These are phyloP conservation scores for Elgonia sp. DNA, from an alignment of 2,888 invertebrate species.

Conservation along the genomic window DNA sequence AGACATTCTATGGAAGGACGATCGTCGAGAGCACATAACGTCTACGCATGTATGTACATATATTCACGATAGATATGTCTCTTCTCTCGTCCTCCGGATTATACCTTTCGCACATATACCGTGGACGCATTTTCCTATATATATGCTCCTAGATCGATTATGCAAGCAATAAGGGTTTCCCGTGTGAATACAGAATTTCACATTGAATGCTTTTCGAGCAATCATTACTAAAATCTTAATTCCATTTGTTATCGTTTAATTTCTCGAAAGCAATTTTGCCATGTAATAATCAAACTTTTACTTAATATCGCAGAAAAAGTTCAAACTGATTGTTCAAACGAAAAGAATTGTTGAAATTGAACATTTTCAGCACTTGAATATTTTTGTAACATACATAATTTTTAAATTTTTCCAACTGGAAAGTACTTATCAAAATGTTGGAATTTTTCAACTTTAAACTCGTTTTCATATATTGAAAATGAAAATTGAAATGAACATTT, in stretches of 20 bases:
- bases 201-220: slow-evolving; percentile 61
- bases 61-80: slow-evolving; percentile 75
- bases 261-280: slow-evolving; percentile 6
- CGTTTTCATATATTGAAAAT: not conserved
- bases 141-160: slow-evolving; percentile 66
- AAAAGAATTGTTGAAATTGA: not conserved
- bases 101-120: slow-evolving; percentile 72
- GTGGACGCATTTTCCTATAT: slow-evolving; percentile 66
- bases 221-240: slow-evolving; percentile 61
- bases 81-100: slow-evolving; percentile 72
- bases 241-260: slow-evolving; percentile 28
- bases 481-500: not conserved
- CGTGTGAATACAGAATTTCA: slow-evolving; percentile 56
- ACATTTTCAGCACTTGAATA: not conserved
- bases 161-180: slow-evolving; percentile 70
- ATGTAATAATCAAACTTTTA: slow-evolving; percentile 12
- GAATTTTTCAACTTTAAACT: no score
- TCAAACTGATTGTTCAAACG: not conserved
- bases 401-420: no score
- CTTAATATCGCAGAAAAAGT: not conserved
- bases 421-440: no score
- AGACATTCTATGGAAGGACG: slow-evolving; percentile 80
- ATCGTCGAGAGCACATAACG: slow-evolving; percentile 74
- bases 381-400: no score
- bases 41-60: slow-evolving; percentile 75